Evolutionary conservation across 2,113 vertebrate species (phyloP).

Genomic region (Trogon surrucura): DNA sequence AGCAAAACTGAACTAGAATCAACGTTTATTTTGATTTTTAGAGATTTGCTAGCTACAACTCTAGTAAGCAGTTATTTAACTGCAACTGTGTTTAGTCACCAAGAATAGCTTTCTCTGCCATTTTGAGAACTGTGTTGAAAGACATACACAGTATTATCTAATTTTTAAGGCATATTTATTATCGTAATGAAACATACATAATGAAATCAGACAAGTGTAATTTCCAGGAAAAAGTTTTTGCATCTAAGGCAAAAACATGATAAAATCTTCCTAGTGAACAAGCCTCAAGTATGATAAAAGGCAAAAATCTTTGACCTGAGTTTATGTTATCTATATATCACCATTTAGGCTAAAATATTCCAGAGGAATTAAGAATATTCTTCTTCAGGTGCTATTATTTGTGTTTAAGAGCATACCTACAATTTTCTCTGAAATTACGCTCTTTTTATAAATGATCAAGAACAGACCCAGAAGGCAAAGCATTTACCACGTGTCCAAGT

Average conservation of each 20-base stretch:
- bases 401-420: neutral
- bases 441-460: neutral
- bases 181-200: neutral
- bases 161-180: neutral
- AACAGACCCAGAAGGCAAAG: neutral
- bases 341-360: neutral
- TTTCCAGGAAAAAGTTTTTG: neutral
- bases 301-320: neutral
- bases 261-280: neutral
- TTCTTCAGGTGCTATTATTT: neutral
- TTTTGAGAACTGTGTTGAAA: neutral
- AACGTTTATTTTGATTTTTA: neutral
- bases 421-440: neutral
- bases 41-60: neutral
- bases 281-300: neutral
- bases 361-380: neutral
- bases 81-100: neutral
- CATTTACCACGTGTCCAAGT: neutral
- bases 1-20: neutral
- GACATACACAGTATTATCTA: neutral
- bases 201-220: neutral
- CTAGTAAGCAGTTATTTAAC: neutral
- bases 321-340: neutral
- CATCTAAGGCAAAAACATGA: neutral
- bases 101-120: neutral